Evolutionary conservation across 2,797 vertebrate species (phyloP).

Genomic region (Peromyscus nudipes): DNA sequence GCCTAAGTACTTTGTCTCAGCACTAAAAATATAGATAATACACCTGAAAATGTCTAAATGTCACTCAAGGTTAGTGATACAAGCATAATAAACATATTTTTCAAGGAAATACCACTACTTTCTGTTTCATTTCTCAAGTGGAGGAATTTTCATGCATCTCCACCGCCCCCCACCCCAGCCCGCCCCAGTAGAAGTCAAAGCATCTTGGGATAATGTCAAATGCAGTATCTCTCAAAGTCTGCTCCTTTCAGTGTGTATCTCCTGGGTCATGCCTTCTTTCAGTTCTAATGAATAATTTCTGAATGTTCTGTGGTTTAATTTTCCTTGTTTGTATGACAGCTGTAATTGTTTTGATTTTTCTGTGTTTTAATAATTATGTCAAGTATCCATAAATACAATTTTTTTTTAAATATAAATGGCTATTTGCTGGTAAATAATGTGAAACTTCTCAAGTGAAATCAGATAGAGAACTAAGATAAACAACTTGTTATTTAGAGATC

Average conservation of each 20-base stretch:
- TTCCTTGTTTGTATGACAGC: background rate
- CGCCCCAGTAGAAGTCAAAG: background rate
- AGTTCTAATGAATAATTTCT: background rate
- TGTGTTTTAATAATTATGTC: background rate
- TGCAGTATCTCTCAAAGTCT: background rate
- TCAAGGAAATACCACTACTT: background rate
- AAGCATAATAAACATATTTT: background rate
- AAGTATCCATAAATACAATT: background rate
- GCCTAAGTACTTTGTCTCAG: no score
- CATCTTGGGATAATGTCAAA: background rate
- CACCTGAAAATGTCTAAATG: background rate
- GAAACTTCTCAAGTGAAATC: background rate
- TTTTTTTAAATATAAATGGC: background rate
- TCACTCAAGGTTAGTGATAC: background rate
- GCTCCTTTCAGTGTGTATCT: background rate
- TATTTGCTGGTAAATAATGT: background rate
- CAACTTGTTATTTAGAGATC: background rate
- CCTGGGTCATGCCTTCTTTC: background rate
- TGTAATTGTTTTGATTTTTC: background rate
- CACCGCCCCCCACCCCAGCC: accelerated
- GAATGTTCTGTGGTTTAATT: background rate
- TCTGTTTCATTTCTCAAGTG: background rate
- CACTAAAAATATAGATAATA: background rate
- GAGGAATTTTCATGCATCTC: background rate
- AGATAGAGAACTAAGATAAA: background rate